Evolutionary conservation across 2,797 vertebrate genomes (phyloP), one percentile per base, ranked within the genome.

Genomic region (Pelodytes ibericus): DNA sequence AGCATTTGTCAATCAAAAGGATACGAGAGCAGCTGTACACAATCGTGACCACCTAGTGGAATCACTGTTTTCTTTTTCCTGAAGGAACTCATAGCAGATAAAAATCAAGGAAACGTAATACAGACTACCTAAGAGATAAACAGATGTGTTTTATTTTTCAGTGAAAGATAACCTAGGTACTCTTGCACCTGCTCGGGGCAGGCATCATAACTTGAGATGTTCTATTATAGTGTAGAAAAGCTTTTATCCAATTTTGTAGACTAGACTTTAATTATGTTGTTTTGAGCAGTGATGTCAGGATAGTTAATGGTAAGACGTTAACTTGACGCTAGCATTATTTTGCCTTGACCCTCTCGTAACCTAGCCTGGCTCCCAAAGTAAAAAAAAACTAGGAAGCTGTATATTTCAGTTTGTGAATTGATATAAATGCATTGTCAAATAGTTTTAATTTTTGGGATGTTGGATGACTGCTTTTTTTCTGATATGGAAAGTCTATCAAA

Each of bases 81-180:
- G 47, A 65, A 60, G 56, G 49, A 51, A 64, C 75, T 88, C 69
- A 59, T 81, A 74, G 2, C 59, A 91, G 93, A 90, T 90, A 92
- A 85, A 89, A 88, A 93, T 91, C 86, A 83, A 31, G 86, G 93
- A 94, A 96, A 94, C 81, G 88, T 91, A 93, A 89, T 88, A 91
- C 88, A 86, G 24, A 81, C 84, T 84, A 82, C 26, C 64, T 57
- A 72, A 73, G 83, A 88, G 89, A 89, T 91, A 92, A 95, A 94
- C 90, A 94, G 90, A 93, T 93, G 91, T 92, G 86, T 86, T 86
- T 84, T 89, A 80, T 77, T 80, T 89, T 77, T 80, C 74, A 84
- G 84, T 83, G 86, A 83, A 80, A 89, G 90, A 94, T 93, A 94
- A 93, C 90, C 88, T 87, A 88, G 81, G 79, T 82, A 77, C 24